A percentile compares a stretch with the other conserved stretches of the same genome.
Conservation (phyloP, 2,888 invertebrate species). For the Cistogaster globosa region DNA sequence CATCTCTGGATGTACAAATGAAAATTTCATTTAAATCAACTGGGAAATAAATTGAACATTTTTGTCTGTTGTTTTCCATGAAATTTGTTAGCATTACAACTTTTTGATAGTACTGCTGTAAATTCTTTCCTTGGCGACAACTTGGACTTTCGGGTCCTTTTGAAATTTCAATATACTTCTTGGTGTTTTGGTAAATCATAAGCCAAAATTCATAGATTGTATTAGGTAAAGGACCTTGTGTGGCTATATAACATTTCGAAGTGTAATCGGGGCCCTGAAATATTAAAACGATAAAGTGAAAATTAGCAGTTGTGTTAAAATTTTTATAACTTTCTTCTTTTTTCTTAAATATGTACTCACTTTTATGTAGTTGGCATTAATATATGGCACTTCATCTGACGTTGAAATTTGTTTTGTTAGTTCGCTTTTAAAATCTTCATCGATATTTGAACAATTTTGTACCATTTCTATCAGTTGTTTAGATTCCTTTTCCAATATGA, state of each 20-base stretch:
- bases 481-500: conserved; percentile 85
- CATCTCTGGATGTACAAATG: conserved; percentile 79
- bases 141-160: conserved; percentile 77
- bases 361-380: conserved; percentile 97
- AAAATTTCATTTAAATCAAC: conserved; percentile 84
- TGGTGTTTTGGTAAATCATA: conserved; percentile 88
- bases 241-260: conserved; percentile 93
- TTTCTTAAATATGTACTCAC: conserved; percentile 84
- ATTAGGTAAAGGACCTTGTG: conserved; percentile 95
- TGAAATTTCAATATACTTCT: conserved; percentile 77
- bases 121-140: conserved; percentile 75
- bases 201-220: conserved; percentile 96
- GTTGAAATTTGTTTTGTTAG: conserved; percentile 80
- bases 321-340: neutral
- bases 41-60: conserved; percentile 96
- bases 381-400: conserved; percentile 87
- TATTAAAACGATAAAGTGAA: neutral
- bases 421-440: conserved; percentile 46
- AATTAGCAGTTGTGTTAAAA: too few species aligned
- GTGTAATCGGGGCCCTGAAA: conserved; percentile 94
- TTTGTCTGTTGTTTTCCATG: conserved; percentile 91
- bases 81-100: conserved; percentile 96
- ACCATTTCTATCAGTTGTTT: conserved; percentile 73
- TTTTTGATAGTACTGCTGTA: conserved; percentile 84
- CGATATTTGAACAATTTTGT: conserved; percentile 47